Evolutionary conservation across 2,797 vertebrate species (phyloP), one percentile per base, ranked within the genome.

Genomic region (Catharus ustulatus): DNA sequence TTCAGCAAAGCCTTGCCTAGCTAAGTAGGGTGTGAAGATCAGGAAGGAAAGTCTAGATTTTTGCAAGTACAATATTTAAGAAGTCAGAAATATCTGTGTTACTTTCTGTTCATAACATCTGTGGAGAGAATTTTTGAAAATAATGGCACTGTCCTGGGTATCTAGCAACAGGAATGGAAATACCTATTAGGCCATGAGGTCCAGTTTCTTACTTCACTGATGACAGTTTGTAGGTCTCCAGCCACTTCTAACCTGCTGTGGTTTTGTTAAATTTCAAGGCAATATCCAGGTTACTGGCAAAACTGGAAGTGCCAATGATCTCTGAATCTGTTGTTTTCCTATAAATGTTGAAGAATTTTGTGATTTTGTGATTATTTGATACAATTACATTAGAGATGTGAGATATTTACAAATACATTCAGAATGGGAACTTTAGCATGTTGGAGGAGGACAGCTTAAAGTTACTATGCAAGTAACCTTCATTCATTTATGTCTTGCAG

Each of bases 1-100:
- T 93, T 88, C 38, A 84, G 24, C 29, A 75, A 78, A 84, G 26
- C 27, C 32, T 67, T 82, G 32, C 61, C n/a, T 84, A 71, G 77
- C 21, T 69, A 66, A 59, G 46, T 78, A 78, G 61, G 40, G 34
- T 77, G n/a, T 2, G 10, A 73, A 81, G n/a, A 66, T 46, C 42
- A 58, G 78, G 49, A 81, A 92, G 32, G 32, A 86, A 66, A 10
- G 32, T 79, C 57, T 66, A 73, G 40, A 24, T 48, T 91, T 94
- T 89, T 81, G 29, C 23, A 38, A 0, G 1, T 40, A 88, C 9
- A 45, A 16, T 49, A 86, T 79, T 79, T 73, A 87, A 63, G 48
- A 93, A 90, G 40, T 57, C 34, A 38, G 30, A 79, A 55, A 46
- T 32, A 75, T 55, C 40, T 66, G 7, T 71, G 26, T 57, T 64